phyloP scores from a whole-genome alignment of 2,113 vertebrate species.

The Orthochromis indermauri region DNA sequence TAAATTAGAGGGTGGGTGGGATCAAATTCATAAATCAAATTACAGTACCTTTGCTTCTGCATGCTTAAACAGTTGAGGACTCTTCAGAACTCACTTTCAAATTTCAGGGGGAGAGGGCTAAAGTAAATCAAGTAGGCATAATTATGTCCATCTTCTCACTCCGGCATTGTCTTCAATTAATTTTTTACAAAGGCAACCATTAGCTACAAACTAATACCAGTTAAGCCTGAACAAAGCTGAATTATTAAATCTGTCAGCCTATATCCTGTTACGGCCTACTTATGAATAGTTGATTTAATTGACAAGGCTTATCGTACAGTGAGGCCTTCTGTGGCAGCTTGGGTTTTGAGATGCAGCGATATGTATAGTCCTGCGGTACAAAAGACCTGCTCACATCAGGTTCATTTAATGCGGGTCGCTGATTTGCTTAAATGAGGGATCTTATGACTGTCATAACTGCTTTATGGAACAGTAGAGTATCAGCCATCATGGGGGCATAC shows the following conservation, averaged over 20 bases:
- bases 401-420: conserved; percentile 57
- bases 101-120: not conserved
- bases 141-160: conserved; percentile 74
- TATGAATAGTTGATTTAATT: conserved; percentile 98
- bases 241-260: conserved; percentile 89
- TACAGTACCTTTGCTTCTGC: conserved; percentile 66
- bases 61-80: conserved; percentile 49
- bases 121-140: conserved; percentile 73
- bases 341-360: conserved; percentile 74
- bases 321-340: conserved; percentile 73
- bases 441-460: conserved; percentile 62
- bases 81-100: conserved; percentile 51
- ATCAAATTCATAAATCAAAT: conserved; percentile 80
- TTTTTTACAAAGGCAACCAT: conserved; percentile 83
- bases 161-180: conserved; percentile 71
- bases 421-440: conserved; percentile 45
- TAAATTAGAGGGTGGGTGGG: conserved; percentile 71
- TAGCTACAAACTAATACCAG: conserved; percentile 79
- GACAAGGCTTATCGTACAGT: conserved; percentile 82
- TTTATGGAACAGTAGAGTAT: conserved; percentile 32
- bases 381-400: conserved; percentile 52
- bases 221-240: conserved; percentile 84
- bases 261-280: conserved; percentile 85
- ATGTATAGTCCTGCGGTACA: conserved; percentile 49
- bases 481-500: conserved; percentile 24